Percentiles rank a stretch among this genome's conserved stretches.
Conservation (phyloP, 2,797 vertebrate species). For the Phyllotis vaccarum region DNA sequence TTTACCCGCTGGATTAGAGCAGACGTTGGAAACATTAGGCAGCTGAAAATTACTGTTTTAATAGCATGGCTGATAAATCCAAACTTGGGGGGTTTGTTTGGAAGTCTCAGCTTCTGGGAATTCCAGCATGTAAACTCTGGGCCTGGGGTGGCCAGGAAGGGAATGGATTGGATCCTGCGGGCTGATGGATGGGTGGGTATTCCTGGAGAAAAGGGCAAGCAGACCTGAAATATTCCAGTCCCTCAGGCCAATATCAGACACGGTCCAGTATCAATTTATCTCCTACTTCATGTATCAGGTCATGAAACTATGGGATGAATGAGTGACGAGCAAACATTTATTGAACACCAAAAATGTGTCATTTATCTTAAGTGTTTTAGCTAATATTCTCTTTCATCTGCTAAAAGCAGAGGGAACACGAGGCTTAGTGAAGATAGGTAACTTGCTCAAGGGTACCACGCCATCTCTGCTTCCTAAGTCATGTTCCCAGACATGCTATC, state of each 20-base stretch:
- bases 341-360: neutral
- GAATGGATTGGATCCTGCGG: neutral
- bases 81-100: conserved; percentile 84
- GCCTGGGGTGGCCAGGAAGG: neutral
- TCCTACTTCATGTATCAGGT: neutral
- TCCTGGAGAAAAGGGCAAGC: neutral
- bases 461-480: neutral
- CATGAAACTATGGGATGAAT: conserved; percentile 8
- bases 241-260: neutral
- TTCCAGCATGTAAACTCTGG: conserved; percentile 64
- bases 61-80: conserved; percentile 88
- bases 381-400: conserved; percentile 23
- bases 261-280: neutral
- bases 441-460: neutral
- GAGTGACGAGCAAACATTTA: neutral
- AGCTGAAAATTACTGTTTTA: conserved; percentile 90
- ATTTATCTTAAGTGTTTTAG: neutral
- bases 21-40: conserved; percentile 87
- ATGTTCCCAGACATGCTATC: neutral
- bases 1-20: conserved; percentile 88
- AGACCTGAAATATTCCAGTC: neutral
- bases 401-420: conserved; percentile 8
- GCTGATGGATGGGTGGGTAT: neutral
- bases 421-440: conserved; percentile 2
- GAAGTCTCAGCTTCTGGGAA: conserved; percentile 82